Evolutionary conservation across 2,113 vertebrate species (phyloP), one percentile per base, ranked within the genome.

Genomic region (Pedetes capensis): DNA sequence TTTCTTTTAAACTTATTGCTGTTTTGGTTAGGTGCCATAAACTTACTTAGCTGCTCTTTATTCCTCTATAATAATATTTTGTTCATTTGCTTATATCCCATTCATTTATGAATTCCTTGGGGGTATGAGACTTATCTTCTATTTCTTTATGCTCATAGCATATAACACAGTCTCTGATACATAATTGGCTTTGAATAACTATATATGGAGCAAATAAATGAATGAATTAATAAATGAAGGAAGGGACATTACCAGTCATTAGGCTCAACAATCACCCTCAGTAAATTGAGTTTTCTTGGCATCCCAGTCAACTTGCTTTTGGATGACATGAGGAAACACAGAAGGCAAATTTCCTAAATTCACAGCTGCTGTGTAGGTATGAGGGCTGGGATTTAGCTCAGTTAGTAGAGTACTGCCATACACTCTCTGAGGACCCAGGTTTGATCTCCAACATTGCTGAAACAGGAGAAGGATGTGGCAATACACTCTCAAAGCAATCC

Each of bases 321-420:
- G 44, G 34, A 55, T 87, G 55, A 59, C 64, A 66, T 25, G 39
- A 85, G 22, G 12, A 42, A 68, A 69, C 49, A 89, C 78, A 68
- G 49, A 88, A 90, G 86, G 72, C 61, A 91, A 76, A n/a, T 32
- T 57, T 81, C 69, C 69, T 69, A 84, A 92, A 72, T 44, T 61
- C 61, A 63, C 34, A 88, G 34, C 55, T 61, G 44, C 49, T 72
- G 27, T 34, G 5, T 47, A 59, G 34, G 69, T 53, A 18, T 44
- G 72, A 68, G 11, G n/a, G n/a, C n/a, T n/a, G n/a, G n/a, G n/a
- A n/a, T n/a, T n/a, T n/a, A n/a, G n/a, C n/a, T n/a, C n/a, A n/a
- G n/a, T n/a, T n/a, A n/a, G n/a, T n/a, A n/a, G n/a, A n/a, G n/a
- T n/a, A n/a, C n/a, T n/a, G n/a, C n/a, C n/a, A n/a, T n/a, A n/a